These are phyloP conservation scores for Sclerurus mexicanus DNA, from an alignment of 2,113 vertebrate genomes.

Conservation along the genomic window DNA sequence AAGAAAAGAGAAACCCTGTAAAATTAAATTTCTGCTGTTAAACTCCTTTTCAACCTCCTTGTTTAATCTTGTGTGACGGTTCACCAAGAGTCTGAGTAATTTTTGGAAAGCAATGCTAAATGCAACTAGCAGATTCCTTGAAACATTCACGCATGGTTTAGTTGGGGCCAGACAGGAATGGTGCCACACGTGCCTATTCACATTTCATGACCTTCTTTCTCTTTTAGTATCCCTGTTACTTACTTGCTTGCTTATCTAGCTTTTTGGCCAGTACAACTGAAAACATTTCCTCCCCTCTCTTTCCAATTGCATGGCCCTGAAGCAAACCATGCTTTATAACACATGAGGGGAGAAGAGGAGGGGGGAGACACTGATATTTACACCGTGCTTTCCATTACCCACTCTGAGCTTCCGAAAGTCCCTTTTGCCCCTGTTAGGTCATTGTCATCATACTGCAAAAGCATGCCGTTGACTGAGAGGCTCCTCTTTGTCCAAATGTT, in stretches of 20 bases:
- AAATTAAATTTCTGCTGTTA: conserved; percentile 27
- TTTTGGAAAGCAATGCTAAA: conserved; percentile 47
- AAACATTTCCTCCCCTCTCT: not conserved
- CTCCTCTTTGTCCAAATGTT: conserved; percentile 99
- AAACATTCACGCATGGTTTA: conserved; percentile 19
- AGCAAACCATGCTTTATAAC: not conserved
- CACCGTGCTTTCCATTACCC: conserved; percentile 99
- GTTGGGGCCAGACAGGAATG: not conserved
- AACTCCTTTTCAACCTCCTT: conserved; percentile 1
- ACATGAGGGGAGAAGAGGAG: not conserved
- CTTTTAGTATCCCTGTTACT: not conserved
- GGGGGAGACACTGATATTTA: conserved; percentile 63
- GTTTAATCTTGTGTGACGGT: not conserved
- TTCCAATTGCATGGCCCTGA: not conserved
- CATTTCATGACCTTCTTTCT: not conserved
- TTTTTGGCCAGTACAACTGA: conserved; percentile 18
- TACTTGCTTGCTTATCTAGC: not conserved
- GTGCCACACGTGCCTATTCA: conserved; percentile 26
- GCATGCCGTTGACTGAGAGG: conserved; percentile 94
- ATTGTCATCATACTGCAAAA: conserved; percentile 85
- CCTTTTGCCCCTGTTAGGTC: conserved; percentile 79
- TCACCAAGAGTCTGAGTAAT: not conserved
- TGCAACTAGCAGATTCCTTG: conserved; percentile 28
- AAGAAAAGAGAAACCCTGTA: not conserved
- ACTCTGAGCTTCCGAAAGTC: conserved; percentile 88